Conservation (phyloP, 2,797 vertebrate species). For the Denticeps clupeoides region DNA sequence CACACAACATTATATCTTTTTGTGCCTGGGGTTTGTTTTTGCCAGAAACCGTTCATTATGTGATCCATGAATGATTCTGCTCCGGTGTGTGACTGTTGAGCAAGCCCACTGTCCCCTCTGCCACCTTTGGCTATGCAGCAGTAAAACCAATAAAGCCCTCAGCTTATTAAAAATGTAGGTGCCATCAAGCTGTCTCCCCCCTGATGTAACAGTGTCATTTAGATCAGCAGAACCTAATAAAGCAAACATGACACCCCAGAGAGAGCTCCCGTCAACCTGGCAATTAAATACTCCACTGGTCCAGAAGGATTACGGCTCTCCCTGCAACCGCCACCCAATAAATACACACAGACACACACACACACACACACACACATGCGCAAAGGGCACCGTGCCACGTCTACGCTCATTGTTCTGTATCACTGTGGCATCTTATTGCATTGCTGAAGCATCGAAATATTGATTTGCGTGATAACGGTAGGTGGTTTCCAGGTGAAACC, state of each 20-base stretch:
- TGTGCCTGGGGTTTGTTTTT: constrained; percentile 1
- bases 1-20: background rate
- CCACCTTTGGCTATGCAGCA: constrained; percentile 9
- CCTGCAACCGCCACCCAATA: constrained; percentile 1
- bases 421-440: constrained; percentile 2
- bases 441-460: constrained; percentile 7
- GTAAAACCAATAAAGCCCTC: constrained; percentile 10
- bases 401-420: background rate
- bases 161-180: constrained; percentile 31
- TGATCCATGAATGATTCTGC: background rate
- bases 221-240: constrained; percentile 22
- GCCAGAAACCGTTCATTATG: background rate
- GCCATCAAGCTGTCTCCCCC: constrained; percentile 28
- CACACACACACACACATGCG: background rate
- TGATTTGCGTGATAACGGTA: constrained; percentile 8
- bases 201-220: constrained; percentile 38
- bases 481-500: constrained; percentile 7
- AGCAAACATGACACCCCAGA: constrained; percentile 10
- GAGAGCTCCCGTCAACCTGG: constrained; percentile 2
- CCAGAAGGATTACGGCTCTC: constrained; percentile 2
- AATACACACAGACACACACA: background rate
- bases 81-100: background rate
- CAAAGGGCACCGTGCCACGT: background rate
- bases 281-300: constrained; percentile 14
- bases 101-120: background rate